phyloP scores from a whole-genome alignment of 92 coral and sea anemone species.

The Plumapathes pennacea region DNA sequence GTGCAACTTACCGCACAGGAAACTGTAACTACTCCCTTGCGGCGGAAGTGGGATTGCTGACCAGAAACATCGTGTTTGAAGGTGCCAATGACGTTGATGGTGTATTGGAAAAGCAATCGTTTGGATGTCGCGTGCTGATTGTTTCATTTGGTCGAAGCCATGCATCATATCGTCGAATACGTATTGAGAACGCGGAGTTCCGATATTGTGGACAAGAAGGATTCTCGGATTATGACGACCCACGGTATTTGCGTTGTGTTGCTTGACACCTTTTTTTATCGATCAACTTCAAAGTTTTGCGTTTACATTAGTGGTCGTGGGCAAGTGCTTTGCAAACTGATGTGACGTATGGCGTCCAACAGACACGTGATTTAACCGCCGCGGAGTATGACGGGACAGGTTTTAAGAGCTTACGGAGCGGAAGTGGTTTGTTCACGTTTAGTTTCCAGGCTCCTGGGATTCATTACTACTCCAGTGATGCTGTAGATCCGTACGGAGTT shows the following conservation, averaged over 20 bases:
- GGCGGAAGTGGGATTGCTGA: conserved; percentile 91
- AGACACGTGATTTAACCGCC: conserved; percentile 36
- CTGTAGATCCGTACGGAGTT: conserved; percentile 38
- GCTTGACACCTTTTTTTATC: too few relatives aligned
- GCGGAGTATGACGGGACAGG: conserved; percentile 53
- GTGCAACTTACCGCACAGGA: conserved; percentile 35
- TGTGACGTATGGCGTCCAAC: conserved; percentile 52
- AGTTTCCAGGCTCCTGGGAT: conserved; percentile 50
- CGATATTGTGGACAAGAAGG: conserved; percentile 89
- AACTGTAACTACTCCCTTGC: conserved; percentile 63
- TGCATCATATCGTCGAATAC: conserved; percentile 39
- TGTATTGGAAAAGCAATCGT: conserved; percentile 64
- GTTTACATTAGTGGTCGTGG: conserved; percentile 84
- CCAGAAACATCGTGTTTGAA: conserved; percentile 81
- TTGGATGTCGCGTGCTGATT: conserved; percentile 81
- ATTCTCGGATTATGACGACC: conserved; percentile 71
- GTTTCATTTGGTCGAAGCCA: conserved; percentile 47
- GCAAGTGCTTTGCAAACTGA: conserved; percentile 37
- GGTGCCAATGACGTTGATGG: conserved; percentile 81
- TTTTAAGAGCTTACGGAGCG: conserved; percentile 40
- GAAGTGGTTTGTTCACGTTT: conserved; percentile 41
- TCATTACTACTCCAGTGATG: conserved; percentile 59
- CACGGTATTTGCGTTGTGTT: too few relatives aligned
- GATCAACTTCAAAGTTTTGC: too few relatives aligned
- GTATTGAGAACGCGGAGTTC: conserved; percentile 89